phyloP scores from a whole-genome alignment of 1,140 invertebrate species.

The Pseudomyrmex sp. region DNA sequence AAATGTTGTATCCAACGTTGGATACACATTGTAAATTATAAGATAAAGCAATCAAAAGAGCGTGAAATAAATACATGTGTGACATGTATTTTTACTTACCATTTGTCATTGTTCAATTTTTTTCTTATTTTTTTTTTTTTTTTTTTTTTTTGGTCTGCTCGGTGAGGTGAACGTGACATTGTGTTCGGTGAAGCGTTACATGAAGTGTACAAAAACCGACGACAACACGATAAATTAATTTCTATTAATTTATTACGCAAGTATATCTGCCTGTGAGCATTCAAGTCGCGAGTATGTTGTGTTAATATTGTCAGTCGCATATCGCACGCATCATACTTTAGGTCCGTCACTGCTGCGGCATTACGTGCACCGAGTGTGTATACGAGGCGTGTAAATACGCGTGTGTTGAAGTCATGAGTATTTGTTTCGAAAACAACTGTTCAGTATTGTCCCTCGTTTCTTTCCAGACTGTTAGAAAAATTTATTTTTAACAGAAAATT shows the following conservation, averaged over 20 bases:
- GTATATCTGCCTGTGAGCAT: constrained; percentile 53
- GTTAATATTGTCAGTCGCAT: constrained; percentile 18
- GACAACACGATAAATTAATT: constrained; percentile 55
- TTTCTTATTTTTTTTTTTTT: too few relatives aligned
- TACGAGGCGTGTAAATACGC: constrained; percentile 40
- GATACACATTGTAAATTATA: too few relatives aligned
- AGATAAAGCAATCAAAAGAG: too few relatives aligned
- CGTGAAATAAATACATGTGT: too few relatives aligned
- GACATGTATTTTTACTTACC: too few relatives aligned
- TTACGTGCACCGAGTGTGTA: constrained; percentile 20
- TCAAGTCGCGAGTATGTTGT: constrained; percentile 9
- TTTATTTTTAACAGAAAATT: too few relatives aligned
- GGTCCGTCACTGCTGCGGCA: constrained; percentile 10
- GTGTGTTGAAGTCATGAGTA: not conserved
- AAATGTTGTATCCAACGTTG: too few relatives aligned
- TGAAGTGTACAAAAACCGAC: constrained; percentile 17
- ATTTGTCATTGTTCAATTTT: not conserved
- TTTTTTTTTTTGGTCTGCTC: constrained; percentile 8
- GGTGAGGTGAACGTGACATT: not conserved
- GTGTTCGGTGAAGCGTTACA: constrained; percentile 57
- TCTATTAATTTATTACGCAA: constrained; percentile 76
- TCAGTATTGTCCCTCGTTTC: not conserved
- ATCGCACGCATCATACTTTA: not conserved
- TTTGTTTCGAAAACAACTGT: not conserved
- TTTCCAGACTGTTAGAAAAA: not conserved